phyloP scores from a whole-genome alignment of 2,888 invertebrate genomes.

The Macrophya alboannulata region DNA sequence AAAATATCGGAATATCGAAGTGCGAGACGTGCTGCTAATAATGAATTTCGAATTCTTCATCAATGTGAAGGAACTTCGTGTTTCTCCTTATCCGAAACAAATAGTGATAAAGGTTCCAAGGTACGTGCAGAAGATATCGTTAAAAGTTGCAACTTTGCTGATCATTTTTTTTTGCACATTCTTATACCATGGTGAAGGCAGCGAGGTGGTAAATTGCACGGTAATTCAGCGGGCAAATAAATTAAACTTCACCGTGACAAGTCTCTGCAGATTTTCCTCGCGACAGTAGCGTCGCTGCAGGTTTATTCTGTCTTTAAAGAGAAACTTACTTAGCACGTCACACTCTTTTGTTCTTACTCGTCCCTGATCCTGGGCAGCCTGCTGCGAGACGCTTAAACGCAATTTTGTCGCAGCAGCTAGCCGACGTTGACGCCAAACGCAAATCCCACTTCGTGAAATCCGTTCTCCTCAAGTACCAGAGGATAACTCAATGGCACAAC shows the following conservation, averaged over 20 bases:
- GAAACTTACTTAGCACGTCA: slow-evolving; percentile 12
- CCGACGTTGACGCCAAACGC: slow-evolving; percentile 22
- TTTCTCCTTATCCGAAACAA: background rate
- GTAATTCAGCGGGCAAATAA: background rate
- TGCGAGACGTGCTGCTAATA: slow-evolving; percentile 2
- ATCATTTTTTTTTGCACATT: background rate
- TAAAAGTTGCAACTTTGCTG: background rate
- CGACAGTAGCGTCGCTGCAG: background rate
- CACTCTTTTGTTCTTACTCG: slow-evolving; percentile 20
- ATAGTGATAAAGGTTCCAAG: background rate
- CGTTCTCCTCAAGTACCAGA: slow-evolving; percentile 21
- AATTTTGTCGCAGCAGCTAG: slow-evolving; percentile 16
- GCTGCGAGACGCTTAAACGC: background rate
- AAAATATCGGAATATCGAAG: background rate
- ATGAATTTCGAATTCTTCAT: slow-evolving; percentile 2
- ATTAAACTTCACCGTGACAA: background rate
- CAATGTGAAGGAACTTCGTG: background rate
- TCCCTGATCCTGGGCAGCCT: slow-evolving; percentile 31
- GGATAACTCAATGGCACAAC: slow-evolving; percentile 25
- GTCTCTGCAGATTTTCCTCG: background rate
- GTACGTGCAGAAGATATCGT: background rate
- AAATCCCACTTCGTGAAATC: slow-evolving; percentile 19
- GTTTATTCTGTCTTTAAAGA: background rate
- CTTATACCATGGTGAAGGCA: background rate
- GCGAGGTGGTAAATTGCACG: background rate